phyloP scores from a whole-genome alignment of 2,113 vertebrate genomes.

The Brachirus orientalis region DNA sequence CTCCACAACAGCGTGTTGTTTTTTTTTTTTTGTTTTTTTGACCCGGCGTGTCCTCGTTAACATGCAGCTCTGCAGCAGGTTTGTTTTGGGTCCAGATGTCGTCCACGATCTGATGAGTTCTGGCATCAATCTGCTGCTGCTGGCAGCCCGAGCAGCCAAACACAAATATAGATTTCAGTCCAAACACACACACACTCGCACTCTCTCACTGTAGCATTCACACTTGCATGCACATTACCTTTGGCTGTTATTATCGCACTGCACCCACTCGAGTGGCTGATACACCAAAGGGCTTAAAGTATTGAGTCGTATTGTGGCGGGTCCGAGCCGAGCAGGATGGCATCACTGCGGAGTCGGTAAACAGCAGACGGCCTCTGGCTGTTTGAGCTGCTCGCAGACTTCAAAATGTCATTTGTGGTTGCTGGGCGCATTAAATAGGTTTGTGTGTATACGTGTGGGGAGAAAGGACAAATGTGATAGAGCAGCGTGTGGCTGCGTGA shows the following conservation, averaged over 20 bases:
- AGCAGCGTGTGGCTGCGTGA: slow-evolving; percentile 43
- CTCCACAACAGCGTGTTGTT: no score
- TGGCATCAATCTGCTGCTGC: slow-evolving; percentile 42
- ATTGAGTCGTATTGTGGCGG: slow-evolving; percentile 58
- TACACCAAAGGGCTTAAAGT: slow-evolving; percentile 32
- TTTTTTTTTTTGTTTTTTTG: not conserved
- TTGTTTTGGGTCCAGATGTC: slow-evolving; percentile 26
- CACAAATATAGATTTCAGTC: slow-evolving; percentile 54
- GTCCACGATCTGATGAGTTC: slow-evolving; percentile 6
- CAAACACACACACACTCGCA: slow-evolving; percentile 10
- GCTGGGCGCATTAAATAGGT: slow-evolving; percentile 55
- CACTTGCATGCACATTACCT: slow-evolving; percentile 55
- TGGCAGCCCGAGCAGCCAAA: slow-evolving; percentile 38
- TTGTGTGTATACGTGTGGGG: slow-evolving; percentile 19
- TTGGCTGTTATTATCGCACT: slow-evolving; percentile 61
- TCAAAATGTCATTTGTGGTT: slow-evolving; percentile 67
- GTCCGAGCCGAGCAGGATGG: slow-evolving; percentile 23
- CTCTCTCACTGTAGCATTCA: slow-evolving; percentile 25
- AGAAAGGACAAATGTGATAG: slow-evolving; percentile 12
- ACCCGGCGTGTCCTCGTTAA: slow-evolving; percentile 10
- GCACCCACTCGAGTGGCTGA: slow-evolving; percentile 56
- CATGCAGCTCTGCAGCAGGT: slow-evolving; percentile 31
- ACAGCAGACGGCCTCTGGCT: slow-evolving; percentile 34
- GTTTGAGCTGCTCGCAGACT: slow-evolving; percentile 49
- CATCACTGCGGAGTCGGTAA: slow-evolving; percentile 59